phyloP scores from a whole-genome alignment of 2,888 invertebrate genomes.

The Epicampocera succincta region DNA sequence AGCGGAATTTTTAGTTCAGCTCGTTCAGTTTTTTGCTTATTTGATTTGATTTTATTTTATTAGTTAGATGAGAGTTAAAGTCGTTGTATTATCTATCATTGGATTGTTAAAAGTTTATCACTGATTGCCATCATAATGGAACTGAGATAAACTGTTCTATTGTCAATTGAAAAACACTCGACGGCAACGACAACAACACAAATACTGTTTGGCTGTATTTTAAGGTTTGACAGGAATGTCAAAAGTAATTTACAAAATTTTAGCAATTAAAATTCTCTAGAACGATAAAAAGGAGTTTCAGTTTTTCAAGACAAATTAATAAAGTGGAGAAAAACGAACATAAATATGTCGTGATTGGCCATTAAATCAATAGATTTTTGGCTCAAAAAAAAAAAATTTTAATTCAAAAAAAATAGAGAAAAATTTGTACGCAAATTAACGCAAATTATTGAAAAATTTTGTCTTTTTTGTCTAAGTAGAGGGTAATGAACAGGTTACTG shows the following conservation, averaged over 20 bases:
- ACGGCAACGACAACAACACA: background rate
- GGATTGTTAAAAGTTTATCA: slow-evolving; percentile 67
- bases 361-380: slow-evolving; percentile 3
- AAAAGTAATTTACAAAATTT: slow-evolving; percentile 42
- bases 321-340: slow-evolving; percentile 1
- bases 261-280: slow-evolving; percentile 38
- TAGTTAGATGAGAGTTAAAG: slow-evolving; percentile 58
- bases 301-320: slow-evolving; percentile 18
- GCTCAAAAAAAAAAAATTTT: too few species aligned
- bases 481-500: too few species aligned
- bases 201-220: slow-evolving; percentile 24
- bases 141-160: slow-evolving; percentile 31
- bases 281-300: slow-evolving; percentile 11
- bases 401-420: slow-evolving; percentile 7
- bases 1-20: slow-evolving; percentile 36
- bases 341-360: slow-evolving; percentile 22
- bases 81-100: slow-evolving; percentile 51
- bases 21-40: background rate
- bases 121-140: slow-evolving; percentile 49
- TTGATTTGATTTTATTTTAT: slow-evolving; percentile 41
- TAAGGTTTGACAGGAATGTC: slow-evolving; percentile 55
- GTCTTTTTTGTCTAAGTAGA: too few species aligned
- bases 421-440: too few species aligned
- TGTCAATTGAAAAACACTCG: slow-evolving; percentile 3
- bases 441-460: too few species aligned